Evolutionary conservation across 2,797 vertebrate species (phyloP).

Genomic region (Siniperca scherzeri): DNA sequence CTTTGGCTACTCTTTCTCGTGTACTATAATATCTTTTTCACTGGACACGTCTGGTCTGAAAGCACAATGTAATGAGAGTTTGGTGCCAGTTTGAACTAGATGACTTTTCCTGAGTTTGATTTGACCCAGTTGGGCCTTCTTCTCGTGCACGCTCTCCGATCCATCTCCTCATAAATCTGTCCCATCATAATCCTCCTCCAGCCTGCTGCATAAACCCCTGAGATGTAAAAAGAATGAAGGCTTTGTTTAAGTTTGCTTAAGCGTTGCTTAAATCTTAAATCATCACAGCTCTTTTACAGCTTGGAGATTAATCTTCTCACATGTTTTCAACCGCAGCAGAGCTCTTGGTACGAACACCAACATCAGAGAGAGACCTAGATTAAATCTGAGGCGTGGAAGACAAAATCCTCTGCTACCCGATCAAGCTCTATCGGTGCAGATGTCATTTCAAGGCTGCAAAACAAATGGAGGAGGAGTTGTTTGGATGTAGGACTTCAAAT

Average conservation of each 20-base stretch:
- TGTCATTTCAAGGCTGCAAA: conserved; percentile 23
- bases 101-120: conserved; percentile 43
- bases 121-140: conserved; percentile 30
- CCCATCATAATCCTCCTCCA: conserved; percentile 63
- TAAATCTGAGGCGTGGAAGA: conserved; percentile 33
- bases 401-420: conserved; percentile 13
- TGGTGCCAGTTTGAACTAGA: conserved; percentile 23
- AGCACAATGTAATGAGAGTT: conserved; percentile 29
- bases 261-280: conserved; percentile 59
- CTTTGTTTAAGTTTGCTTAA: conserved; percentile 73
- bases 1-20: conserved; percentile 17
- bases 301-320: conserved; percentile 57
- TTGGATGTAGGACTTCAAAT: conserved; percentile 16
- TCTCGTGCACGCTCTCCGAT: conserved; percentile 23
- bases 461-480: conserved; percentile 25
- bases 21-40: conserved; percentile 13
- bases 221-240: conserved; percentile 65
- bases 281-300: conserved; percentile 42
- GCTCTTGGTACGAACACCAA: conserved; percentile 31
- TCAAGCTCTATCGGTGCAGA: neutral
- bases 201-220: conserved; percentile 46
- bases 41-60: conserved; percentile 18
- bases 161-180: conserved; percentile 66
- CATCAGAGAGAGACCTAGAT: conserved; percentile 44
- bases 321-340: conserved; percentile 25